Conservation (phyloP, 1,140 invertebrate genomes). For the Gryllus bimaculatus region DNA sequence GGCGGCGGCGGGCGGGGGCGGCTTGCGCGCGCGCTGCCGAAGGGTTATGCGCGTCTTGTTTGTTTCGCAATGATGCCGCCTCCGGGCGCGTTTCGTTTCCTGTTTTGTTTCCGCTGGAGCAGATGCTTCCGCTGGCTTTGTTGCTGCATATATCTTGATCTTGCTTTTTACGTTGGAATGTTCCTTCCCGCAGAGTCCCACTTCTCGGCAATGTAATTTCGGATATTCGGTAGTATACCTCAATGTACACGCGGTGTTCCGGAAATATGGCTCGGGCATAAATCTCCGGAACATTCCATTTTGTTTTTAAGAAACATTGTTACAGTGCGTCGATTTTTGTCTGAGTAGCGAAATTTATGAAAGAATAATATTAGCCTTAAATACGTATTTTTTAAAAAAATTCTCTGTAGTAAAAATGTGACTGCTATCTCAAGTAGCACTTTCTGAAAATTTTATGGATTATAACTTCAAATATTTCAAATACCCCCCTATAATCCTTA, state of each 20-base stretch:
- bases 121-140: neutral
- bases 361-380: no score
- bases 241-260: neutral
- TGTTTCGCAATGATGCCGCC: neutral
- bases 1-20: no score
- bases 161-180: neutral
- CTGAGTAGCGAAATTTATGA: no score
- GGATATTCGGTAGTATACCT: neutral
- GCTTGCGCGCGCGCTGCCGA: neutral
- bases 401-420: no score
- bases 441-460: no score
- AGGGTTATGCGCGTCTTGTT: neutral
- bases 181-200: neutral
- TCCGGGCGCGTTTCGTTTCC: neutral
- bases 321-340: neutral
- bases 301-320: neutral
- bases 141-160: neutral
- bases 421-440: no score
- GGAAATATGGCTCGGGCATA: neutral
- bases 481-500: no score
- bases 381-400: no score
- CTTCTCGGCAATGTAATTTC: neutral
- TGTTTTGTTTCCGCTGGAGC: neutral
- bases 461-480: no score
- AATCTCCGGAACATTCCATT: neutral